Base-by-base conservation (phyloP, 1,140 invertebrate genomes). In the Drosophila persimilis region DNA sequence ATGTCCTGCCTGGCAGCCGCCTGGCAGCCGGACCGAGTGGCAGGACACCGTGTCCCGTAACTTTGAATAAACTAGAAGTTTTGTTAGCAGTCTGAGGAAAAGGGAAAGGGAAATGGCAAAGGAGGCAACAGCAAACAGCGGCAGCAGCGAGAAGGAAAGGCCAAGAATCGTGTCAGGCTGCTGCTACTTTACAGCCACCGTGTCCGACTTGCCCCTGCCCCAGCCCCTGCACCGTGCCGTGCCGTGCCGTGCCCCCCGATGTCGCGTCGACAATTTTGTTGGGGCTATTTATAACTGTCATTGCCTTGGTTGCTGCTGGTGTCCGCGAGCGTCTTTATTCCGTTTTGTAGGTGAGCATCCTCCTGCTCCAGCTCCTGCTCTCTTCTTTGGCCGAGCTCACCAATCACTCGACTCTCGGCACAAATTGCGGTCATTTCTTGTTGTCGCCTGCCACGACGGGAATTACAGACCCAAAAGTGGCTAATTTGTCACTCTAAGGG, bases 371-470 rank as follows among this genome's bases (percentile, higher is more conserved):
- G 24, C 24, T 5, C 4, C 24, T 8, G 29, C 29, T 31, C 7
- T 31, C 29, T 31, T 8, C 60, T 71, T 47, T 55, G 15, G 53
- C 46, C 47, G 58, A 41, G 69, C 51, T 59, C 75, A 83, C 78
- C 83, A 83, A 86, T 86, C 83, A 86, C 71, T 86, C 83, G 71
- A 50, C 74, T 73, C 62, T 63, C 78, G 66, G 48, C 76, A 78
- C 83, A 88, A 88, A 88, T 88, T 88, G 83, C 72, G 83, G 83
- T 88, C 85, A 88, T 88, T 88, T 88, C 84, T 89, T 88, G 83
- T 88, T 88, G 83, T 83, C 83, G 83, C 79, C 75, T 69, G 71
- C 84, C 31, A 67, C 65, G 60, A 59, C 73, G 61, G 45, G 73
- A 76, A 76, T 62, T 74, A 74, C 73, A 76, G 69, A 46, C 54